A percentile compares a stretch with the other conserved stretches of the same genome.
Evolutionary conservation across 2,888 invertebrate species (phyloP).

Genomic region (Tachina lurida): DNA sequence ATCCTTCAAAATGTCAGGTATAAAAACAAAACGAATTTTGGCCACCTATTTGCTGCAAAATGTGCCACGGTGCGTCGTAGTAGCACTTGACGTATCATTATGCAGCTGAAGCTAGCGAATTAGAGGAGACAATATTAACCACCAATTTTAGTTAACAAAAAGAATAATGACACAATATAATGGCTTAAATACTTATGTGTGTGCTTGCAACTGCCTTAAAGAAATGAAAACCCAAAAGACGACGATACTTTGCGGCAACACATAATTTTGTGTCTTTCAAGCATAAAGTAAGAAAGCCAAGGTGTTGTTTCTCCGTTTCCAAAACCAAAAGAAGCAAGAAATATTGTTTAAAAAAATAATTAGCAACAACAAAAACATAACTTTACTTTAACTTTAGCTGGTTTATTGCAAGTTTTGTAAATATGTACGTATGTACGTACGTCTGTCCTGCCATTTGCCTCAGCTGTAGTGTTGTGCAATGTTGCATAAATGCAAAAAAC

Average conservation of each 20-base stretch:
- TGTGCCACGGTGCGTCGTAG: conserved; percentile 2
- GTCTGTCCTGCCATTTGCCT: not conserved
- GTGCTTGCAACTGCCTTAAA: not conserved
- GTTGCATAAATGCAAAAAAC: conserved; percentile 44
- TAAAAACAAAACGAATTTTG: not conserved
- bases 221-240: conserved; percentile 8
- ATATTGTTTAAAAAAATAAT: conserved; percentile 24
- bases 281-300: conserved; percentile 36
- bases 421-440: conserved; percentile 27
- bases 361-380: conserved; percentile 44
- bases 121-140: conserved; percentile 55
- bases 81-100: conserved; percentile 14
- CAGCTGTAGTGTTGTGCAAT: conserved; percentile 15
- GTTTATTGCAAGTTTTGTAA: conserved; percentile 46
- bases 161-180: conserved; percentile 71
- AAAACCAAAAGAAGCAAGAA: conserved; percentile 28
- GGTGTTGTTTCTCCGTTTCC: conserved; percentile 55
- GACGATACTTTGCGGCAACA: conserved; percentile 33
- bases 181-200: conserved; percentile 57
- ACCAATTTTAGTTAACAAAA: conserved; percentile 60
- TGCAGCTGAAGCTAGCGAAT: conserved; percentile 39
- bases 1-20: too few relatives aligned
- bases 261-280: conserved; percentile 12
- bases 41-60: not conserved
- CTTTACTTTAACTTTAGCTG: conserved; percentile 34